A percentile compares a stretch with the other conserved stretches of the same genome.
These are phyloP conservation scores for Epinephelus coioides DNA, from an alignment of 2,797 vertebrate species.

Conservation along the genomic window DNA sequence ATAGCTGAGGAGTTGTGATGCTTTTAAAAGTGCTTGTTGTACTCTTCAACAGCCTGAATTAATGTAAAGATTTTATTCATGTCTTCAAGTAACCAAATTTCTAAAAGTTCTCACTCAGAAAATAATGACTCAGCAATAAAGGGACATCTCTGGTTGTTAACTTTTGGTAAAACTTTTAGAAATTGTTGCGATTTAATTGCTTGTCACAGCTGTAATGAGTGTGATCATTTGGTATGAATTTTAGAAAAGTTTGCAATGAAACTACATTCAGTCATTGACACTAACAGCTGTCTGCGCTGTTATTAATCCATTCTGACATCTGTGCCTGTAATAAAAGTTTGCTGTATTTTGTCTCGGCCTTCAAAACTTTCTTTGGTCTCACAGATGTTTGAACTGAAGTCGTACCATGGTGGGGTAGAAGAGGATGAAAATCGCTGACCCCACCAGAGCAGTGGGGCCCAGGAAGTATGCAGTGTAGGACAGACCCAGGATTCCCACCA, in stretches of 20 bases:
- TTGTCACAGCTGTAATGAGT: constrained; percentile 24
- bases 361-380: not conserved
- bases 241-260: constrained; percentile 21
- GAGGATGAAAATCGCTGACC: constrained; percentile 87
- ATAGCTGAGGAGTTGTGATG: constrained; percentile 51
- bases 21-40: constrained; percentile 49
- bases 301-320: constrained; percentile 14
- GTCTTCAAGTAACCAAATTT: constrained; percentile 25
- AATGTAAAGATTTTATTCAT: constrained; percentile 12
- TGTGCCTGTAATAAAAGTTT: not conserved
- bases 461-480: constrained; percentile 86
- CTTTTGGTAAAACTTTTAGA: constrained; percentile 24
- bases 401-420: constrained; percentile 88
- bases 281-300: constrained; percentile 12
- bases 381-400: constrained; percentile 10
- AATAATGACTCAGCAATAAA: constrained; percentile 40
- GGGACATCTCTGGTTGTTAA: not conserved
- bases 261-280: constrained; percentile 8
- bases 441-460: constrained; percentile 87
- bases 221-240: constrained; percentile 5
- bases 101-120: not conserved
- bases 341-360: not conserved
- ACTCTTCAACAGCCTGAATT: constrained; percentile 41
- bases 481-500: constrained; percentile 86
- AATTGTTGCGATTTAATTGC: constrained; percentile 12